Evolutionary conservation across 2,888 invertebrate species (phyloP).

Genomic region (Ochropacha duplaris): DNA sequence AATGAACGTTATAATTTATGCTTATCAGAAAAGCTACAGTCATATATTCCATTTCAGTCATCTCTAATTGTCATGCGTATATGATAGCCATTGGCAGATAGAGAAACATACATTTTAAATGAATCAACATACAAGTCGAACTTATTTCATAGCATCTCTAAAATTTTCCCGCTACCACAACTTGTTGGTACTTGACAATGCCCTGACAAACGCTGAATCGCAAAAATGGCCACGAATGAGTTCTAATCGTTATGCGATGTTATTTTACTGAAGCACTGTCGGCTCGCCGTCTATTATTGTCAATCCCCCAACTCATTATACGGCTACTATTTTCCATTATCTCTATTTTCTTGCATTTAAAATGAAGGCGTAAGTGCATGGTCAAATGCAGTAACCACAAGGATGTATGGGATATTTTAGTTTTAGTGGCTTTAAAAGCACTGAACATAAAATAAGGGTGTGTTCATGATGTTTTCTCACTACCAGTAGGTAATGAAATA

Average conservation of each 20-base stretch:
- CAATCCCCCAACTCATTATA: slow-evolving; percentile 66
- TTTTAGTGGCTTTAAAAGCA: slow-evolving; percentile 25
- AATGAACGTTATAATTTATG: no score
- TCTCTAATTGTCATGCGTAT: no score
- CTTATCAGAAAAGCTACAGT: no score
- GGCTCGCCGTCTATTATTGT: slow-evolving; percentile 58
- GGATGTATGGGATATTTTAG: slow-evolving; percentile 37
- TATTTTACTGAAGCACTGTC: slow-evolving; percentile 41
- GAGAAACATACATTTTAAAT: no score
- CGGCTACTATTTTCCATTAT: slow-evolving; percentile 65
- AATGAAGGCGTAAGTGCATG: slow-evolving; percentile 62
- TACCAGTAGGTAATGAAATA: neutral
- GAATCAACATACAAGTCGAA: no score
- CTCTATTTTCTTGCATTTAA: slow-evolving; percentile 60
- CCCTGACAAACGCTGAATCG: neutral
- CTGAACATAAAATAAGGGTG: neutral
- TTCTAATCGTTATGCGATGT: slow-evolving; percentile 30
- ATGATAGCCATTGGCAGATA: no score
- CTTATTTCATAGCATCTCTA: neutral
- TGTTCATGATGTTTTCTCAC: neutral
- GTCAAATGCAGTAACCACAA: slow-evolving; percentile 65
- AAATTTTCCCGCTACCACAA: neutral
- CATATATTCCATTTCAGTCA: no score
- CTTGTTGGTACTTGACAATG: neutral
- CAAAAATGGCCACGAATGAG: neutral